These are phyloP conservation scores for Lophura nycthemera DNA, from an alignment of 2,113 vertebrate genomes.

Conservation along the genomic window DNA sequence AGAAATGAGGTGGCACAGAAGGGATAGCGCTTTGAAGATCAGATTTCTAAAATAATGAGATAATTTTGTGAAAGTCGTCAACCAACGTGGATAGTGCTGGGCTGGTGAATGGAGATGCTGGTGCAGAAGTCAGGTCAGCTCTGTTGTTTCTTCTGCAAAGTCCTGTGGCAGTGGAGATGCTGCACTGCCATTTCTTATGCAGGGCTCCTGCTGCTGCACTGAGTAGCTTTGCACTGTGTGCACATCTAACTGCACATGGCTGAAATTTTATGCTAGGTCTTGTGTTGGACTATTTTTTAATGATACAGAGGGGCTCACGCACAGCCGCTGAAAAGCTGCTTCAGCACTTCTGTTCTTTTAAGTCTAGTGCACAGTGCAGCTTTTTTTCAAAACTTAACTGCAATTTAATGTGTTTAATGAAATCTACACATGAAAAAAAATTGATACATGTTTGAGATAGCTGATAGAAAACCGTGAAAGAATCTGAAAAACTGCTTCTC, in stretches of 20 bases:
- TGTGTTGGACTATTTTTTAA: neutral
- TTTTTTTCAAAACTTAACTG: neutral
- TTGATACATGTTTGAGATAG: neutral
- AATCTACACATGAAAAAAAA: accelerated
- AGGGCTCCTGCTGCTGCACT: neutral
- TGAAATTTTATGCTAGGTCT: neutral
- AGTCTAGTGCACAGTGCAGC: accelerated
- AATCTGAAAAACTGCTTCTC: neutral
- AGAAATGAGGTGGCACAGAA: neutral
- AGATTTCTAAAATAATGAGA: neutral
- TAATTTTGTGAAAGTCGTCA: neutral
- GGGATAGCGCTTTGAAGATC: neutral
- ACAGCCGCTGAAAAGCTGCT: neutral
- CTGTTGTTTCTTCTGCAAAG: neutral
- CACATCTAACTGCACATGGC: neutral
- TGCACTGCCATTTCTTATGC: neutral
- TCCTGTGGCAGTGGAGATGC: neutral
- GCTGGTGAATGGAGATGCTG: neutral
- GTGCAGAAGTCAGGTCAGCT: neutral
- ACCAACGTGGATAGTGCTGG: neutral
- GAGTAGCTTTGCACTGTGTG: neutral
- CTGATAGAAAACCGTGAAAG: neutral
- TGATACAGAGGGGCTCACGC: neutral
- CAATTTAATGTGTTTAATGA: neutral
- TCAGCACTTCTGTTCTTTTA: neutral